Base-by-base conservation (phyloP, 1,140 invertebrate genomes). In the Antheraea mylitta region DNA sequence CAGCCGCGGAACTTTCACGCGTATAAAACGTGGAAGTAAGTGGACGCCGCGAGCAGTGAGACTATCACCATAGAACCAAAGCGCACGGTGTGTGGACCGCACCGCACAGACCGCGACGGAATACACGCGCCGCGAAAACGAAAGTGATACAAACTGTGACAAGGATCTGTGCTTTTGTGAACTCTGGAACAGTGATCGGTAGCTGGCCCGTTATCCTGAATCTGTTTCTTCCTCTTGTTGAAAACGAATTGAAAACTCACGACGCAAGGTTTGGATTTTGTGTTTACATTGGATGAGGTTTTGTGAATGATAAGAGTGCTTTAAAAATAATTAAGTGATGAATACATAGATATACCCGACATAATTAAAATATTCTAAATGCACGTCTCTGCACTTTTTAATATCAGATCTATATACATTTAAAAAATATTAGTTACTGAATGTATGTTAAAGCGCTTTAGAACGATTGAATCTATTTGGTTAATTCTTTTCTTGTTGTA, bases 161-260 rank as follows among this genome's bases (percentile, higher is more conserved):
- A 76, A 45, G 63, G 63, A 64, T 64, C 70, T 79, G 85, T 89
- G 86, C 77, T 83, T 83, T 79, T 89, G 84, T 87, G 82, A 81
- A 83, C 78, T 84, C 80, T 84, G 77, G 80, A 88, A 86, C 87
- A 86, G 87, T 88, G 85, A 83, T 85, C 72, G 85, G 80, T 86
- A 86, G 86, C 86, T 79, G 74, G 74, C 81, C 78, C 85, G 85
- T 87, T 87, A 88, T 88, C 85, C 89, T 87, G 85, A 86, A 87
- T 85, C 87, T 86, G 85, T 86, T 84, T 79, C 84, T 77, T 72
- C 82, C 36, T 66, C 65, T 69, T 68, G 11, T 42, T 10, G 16
- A 53, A 53, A 53, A 53, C 19, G 67, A 73, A 67, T 68, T 81
- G 80, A 83, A 84, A 83, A 69, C 84, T 83, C 83, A 81, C 83